Evolutionary conservation across 2,888 invertebrate species (phyloP).

Genomic region (Gymnoscelis rufifasciata): DNA sequence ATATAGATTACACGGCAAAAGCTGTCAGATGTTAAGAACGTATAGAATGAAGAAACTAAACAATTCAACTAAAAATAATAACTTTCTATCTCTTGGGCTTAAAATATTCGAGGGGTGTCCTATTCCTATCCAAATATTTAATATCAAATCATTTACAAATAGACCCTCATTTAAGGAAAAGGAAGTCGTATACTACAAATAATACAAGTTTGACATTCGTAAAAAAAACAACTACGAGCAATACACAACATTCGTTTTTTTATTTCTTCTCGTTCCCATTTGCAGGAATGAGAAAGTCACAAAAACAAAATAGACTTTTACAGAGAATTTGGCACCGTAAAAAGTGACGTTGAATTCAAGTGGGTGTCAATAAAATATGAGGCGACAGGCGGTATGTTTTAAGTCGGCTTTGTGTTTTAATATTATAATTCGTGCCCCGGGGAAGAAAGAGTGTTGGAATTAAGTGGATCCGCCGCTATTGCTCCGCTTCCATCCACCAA

Average conservation of each 20-base stretch:
- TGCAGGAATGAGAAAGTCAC: slow-evolving; percentile 17
- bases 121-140: too few species aligned
- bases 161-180: neutral
- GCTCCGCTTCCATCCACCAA: slow-evolving; percentile 51
- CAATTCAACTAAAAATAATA: too few species aligned
- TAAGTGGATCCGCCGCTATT: slow-evolving; percentile 65
- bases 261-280: slow-evolving; percentile 16
- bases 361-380: slow-evolving; percentile 22
- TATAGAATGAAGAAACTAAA: too few species aligned
- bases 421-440: slow-evolving; percentile 47
- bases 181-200: neutral
- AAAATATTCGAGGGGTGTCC: too few species aligned
- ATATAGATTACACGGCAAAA: too few species aligned
- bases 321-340: slow-evolving; percentile 15
- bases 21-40: too few species aligned
- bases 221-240: neutral
- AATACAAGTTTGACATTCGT: neutral
- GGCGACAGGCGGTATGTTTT: slow-evolving; percentile 15
- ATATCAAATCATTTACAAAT: too few species aligned
- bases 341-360: slow-evolving; percentile 15
- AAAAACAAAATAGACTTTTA: slow-evolving; percentile 16
- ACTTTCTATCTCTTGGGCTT: too few species aligned
- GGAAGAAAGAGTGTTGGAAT: slow-evolving; percentile 61
- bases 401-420: slow-evolving; percentile 33
- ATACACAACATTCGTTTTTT: slow-evolving; percentile 11